These are phyloP conservation scores for Amorpha juglandis DNA, from an alignment of 2,888 invertebrate genomes.

Conservation along the genomic window DNA sequence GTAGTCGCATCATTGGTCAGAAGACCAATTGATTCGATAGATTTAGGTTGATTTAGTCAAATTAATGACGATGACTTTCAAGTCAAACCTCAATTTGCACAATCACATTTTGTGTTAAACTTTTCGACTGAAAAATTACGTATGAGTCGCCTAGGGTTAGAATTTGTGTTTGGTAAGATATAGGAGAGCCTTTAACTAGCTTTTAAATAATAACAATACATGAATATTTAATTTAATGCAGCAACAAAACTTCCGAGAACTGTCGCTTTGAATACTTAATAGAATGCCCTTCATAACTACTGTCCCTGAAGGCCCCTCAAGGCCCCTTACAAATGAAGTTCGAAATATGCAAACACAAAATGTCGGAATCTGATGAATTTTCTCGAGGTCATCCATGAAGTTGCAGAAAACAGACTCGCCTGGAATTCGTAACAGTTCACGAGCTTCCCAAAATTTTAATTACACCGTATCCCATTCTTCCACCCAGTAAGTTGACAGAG, in stretches of 20 bases:
- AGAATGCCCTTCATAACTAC: neutral
- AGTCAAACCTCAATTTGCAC: no score
- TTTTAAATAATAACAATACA: no score
- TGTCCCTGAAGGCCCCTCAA: constrained; percentile 3
- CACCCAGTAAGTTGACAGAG: constrained; percentile 38
- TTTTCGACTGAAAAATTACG: no score
- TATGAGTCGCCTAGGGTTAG: no score
- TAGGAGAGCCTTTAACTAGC: no score
- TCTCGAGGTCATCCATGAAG: constrained; percentile 46
- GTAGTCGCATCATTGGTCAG: no score
- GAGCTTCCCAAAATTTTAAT: constrained; percentile 63
- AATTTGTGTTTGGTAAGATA: no score
- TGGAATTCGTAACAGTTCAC: constrained; percentile 50
- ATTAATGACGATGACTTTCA: no score
- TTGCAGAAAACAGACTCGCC: constrained; percentile 40
- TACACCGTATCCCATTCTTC: constrained; percentile 53
- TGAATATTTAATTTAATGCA: neutral
- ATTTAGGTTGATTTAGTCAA: no score
- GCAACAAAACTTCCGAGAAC: neutral
- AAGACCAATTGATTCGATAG: no score
- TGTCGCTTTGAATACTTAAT: constrained; percentile 8
- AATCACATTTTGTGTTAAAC: no score
- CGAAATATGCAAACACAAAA: constrained; percentile 25
- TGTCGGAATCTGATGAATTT: constrained; percentile 42
- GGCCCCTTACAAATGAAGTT: constrained; percentile 8